These are phyloP conservation scores for Tyto alba DNA, from an alignment of 2,113 vertebrate genomes.

Conservation along the genomic window DNA sequence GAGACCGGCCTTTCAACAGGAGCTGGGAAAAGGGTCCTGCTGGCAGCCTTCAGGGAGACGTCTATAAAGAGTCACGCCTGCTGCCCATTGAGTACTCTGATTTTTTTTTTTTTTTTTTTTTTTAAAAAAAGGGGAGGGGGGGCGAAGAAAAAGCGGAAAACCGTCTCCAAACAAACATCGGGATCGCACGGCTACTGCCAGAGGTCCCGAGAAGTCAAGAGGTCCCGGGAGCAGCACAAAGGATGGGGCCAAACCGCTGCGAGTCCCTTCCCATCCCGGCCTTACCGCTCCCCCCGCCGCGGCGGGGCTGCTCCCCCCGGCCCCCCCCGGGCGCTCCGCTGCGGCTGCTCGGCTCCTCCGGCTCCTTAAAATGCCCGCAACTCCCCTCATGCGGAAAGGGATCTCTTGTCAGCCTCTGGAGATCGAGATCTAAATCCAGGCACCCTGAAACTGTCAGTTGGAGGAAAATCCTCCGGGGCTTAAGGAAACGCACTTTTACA, in stretches of 20 bases:
- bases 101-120: too few species aligned
- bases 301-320: neutral
- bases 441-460: conserved; percentile 6
- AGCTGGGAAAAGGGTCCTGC: neutral
- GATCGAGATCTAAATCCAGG: conserved; percentile 18
- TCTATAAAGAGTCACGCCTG: conserved; percentile 6
- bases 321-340: neutral
- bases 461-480: conserved; percentile 46
- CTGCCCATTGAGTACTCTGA: neutral
- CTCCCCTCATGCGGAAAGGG: conserved; percentile 3
- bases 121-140: neutral
- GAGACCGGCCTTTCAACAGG: neutral
- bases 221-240: conserved; percentile 41
- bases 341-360: neutral
- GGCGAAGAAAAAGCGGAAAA: neutral
- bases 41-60: neutral
- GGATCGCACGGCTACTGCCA: conserved; percentile 57
- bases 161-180: conserved; percentile 70
- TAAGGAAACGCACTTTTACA: conserved; percentile 55
- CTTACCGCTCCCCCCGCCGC: neutral
- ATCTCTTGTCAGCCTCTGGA: neutral
- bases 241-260: neutral
- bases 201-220: conserved; percentile 43
- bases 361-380: conserved; percentile 3
- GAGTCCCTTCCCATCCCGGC: neutral